Evolutionary conservation across 2,888 invertebrate species (phyloP).

Genomic region (Hypomecis atomaria): DNA sequence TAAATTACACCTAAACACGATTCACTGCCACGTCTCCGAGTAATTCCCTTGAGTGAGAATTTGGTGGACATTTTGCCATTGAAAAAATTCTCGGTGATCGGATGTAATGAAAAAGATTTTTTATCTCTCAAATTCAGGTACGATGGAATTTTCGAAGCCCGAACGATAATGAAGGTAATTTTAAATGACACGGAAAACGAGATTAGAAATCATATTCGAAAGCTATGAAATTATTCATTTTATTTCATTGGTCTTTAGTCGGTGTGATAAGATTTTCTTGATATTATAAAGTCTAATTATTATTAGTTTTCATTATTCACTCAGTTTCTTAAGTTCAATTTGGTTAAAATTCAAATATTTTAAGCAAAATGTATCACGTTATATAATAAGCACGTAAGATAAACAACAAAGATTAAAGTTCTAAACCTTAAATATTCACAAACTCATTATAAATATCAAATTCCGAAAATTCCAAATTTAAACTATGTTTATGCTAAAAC

Average conservation of each 20-base stretch:
- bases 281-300: too few relatives aligned
- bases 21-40: constrained; percentile 27
- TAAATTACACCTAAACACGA: constrained; percentile 32
- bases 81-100: constrained; percentile 20
- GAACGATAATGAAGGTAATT: constrained; percentile 51
- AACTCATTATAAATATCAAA: too few relatives aligned
- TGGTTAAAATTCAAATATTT: too few relatives aligned
- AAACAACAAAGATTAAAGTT: too few relatives aligned
- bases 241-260: constrained; percentile 32
- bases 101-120: constrained; percentile 27
- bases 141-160: constrained; percentile 41
- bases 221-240: constrained; percentile 47
- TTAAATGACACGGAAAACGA: constrained; percentile 52
- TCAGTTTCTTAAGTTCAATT: too few relatives aligned
- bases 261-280: neutral
- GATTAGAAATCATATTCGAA: constrained; percentile 51
- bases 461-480: too few relatives aligned
- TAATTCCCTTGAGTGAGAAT: constrained; percentile 27
- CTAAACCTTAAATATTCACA: too few relatives aligned
- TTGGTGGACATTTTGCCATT: constrained; percentile 27
- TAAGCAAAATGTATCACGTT: too few relatives aligned
- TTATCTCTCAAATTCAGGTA: constrained; percentile 32
- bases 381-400: too few relatives aligned
- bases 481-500: too few relatives aligned
- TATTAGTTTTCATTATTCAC: constrained; percentile 1